Evolutionary conservation across 2,888 invertebrate species (phyloP), one percentile per base, ranked within the genome.

Genomic region (Ophion ellenae): DNA sequence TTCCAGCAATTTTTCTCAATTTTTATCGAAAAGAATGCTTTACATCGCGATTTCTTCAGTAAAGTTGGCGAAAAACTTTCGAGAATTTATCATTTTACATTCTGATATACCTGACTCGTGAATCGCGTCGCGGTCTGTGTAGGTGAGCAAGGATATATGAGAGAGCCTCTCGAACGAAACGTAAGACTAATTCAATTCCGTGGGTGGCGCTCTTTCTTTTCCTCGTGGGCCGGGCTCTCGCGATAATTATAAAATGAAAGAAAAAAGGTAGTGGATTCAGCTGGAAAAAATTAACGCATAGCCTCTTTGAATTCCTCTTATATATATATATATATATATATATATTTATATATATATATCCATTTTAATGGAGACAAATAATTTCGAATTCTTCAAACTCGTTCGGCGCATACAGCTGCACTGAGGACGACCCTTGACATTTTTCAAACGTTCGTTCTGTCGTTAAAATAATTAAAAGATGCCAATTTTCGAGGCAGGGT

Each of bases 261-360:
- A 75, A 74, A 63, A 53, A 10, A 53, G 6, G 59, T 76, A 59
- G 53, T 47, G 64, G 69, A 86, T 86, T 80, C 64, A 80, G 74
- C 77, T 81, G 81, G 74, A 53, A 74, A 71, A 86, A 86, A 83
- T 77, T 83, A 86, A 86, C 77, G 76, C 81, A 86, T 83, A 69
- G 47, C 76, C 47, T 57, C 32, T 40, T 57, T 36, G 36, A 47
- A 69, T 64, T 2, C 64, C 59, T 77, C n/a, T n/a, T n/a, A 69
- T 40, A 11, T 59, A 67, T 73, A 66, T 32, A 76, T 64, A 17
- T 36, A 36, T 36, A 36, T 40, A 69, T 40, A 11, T 59, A 67
- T 73, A 66, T 32, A 76, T 64, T 11, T 36, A 36, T 36, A 36
- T 40, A 40, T 40, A 1, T 9, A 9, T 40, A 40, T 4, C 32